Evolutionary conservation across 2,888 invertebrate genomes (phyloP).

Genomic region (Ecliptopera silaceata): DNA sequence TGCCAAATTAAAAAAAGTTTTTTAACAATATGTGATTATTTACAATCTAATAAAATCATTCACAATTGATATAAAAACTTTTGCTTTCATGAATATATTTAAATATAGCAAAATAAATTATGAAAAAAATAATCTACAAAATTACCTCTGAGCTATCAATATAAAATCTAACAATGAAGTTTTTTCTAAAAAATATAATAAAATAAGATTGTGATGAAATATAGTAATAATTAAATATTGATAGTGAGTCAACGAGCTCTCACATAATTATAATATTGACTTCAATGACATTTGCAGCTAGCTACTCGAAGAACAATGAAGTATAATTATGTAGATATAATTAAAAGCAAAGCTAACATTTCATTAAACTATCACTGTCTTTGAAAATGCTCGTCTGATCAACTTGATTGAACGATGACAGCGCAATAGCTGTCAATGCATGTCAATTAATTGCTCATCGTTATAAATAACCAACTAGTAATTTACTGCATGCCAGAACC

Average conservation of each 20-base stretch:
- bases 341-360: slow-evolving; percentile 22
- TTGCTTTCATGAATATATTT: too few species aligned
- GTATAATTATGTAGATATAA: too few species aligned
- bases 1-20: too few species aligned
- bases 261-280: neutral
- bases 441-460: slow-evolving; percentile 64
- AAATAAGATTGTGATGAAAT: too few species aligned
- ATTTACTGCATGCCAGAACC: neutral
- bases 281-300: neutral
- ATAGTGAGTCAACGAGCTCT: neutral
- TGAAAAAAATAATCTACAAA: too few species aligned
- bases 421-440: slow-evolving; percentile 57
- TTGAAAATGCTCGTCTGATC: slow-evolving; percentile 41
- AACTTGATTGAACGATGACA: slow-evolving; percentile 56
- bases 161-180: too few species aligned
- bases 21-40: too few species aligned
- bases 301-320: slow-evolving; percentile 1
- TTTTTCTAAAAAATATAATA: too few species aligned
- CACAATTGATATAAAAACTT: too few species aligned
- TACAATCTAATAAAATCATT: too few species aligned
- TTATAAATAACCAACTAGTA: slow-evolving; percentile 33
- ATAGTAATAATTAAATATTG: neutral
- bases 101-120: too few species aligned
- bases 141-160: too few species aligned
- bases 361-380: slow-evolving; percentile 33